A percentile compares a stretch with the other conserved stretches of the same genome.
Conservation (phyloP, 2,888 invertebrate genomes). For the Pseudococcus longispinus region DNA sequence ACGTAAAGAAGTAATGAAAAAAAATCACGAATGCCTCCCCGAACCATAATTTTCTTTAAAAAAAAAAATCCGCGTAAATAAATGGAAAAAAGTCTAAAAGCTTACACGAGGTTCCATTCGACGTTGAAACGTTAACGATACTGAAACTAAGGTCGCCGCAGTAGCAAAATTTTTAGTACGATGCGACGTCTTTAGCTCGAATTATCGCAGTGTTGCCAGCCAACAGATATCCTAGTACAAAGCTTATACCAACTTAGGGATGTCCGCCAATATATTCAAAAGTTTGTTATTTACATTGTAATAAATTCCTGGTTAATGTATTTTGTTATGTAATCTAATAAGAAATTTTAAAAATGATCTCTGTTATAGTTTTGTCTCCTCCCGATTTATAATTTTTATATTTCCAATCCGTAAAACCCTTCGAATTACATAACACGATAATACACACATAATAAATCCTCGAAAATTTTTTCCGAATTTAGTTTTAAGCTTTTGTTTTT, state of each 20-base stretch:
- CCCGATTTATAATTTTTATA: not conserved
- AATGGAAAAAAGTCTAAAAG: not conserved
- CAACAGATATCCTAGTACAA: constrained; percentile 20
- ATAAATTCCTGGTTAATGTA: constrained; percentile 49
- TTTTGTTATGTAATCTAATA: constrained; percentile 54
- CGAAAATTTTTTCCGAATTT: not conserved
- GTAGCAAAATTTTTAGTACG: not conserved
- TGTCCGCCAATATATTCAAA: constrained; percentile 48
- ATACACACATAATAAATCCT: not conserved
- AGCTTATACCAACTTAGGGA: constrained; percentile 27
- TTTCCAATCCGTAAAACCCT: not conserved
- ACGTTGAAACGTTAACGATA: not conserved
- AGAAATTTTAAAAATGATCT: constrained; percentile 49
- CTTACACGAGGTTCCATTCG: not conserved
- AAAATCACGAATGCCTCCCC: not conserved
- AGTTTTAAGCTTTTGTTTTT: constrained; percentile 18
- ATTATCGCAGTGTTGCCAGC: constrained; percentile 24
- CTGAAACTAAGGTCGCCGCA: not conserved
- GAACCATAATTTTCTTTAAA: not conserved
- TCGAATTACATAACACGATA: not conserved
- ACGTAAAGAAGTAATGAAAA: not conserved
- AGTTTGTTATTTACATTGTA: constrained; percentile 41
- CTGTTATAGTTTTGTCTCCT: constrained; percentile 18
- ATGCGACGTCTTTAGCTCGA: not conserved
- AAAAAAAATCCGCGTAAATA: not conserved